Evolutionary conservation across 2,113 vertebrate species (phyloP).

Genomic region (Sus scrofa): T2T-Sscrofa CM000828.6:31535001-31535500

Average conservation of each 20-base stretch:
- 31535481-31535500: not conserved
- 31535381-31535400: not conserved
- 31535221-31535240: not conserved
- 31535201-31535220: not conserved
- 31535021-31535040: not conserved
- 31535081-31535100: not conserved
- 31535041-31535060: not conserved
- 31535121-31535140: too few relatives aligned
- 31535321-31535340: not conserved
- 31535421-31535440: not conserved
- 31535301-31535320: not conserved
- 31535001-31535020: not conserved
- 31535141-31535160: too few relatives aligned
- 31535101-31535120: not conserved
- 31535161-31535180: slow-evolving; percentile 38
- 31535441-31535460: not conserved
- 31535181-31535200: not conserved
- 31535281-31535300: not conserved
- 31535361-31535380: slow-evolving; percentile 3
- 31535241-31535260: not conserved
- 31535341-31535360: not conserved
- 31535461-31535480: slow-evolving; percentile 26
- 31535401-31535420: not conserved
- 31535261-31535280: not conserved
- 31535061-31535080: not conserved